phyloP scores from a whole-genome alignment of 2,797 vertebrate species.

The Acanthurus lineatus region DNA sequence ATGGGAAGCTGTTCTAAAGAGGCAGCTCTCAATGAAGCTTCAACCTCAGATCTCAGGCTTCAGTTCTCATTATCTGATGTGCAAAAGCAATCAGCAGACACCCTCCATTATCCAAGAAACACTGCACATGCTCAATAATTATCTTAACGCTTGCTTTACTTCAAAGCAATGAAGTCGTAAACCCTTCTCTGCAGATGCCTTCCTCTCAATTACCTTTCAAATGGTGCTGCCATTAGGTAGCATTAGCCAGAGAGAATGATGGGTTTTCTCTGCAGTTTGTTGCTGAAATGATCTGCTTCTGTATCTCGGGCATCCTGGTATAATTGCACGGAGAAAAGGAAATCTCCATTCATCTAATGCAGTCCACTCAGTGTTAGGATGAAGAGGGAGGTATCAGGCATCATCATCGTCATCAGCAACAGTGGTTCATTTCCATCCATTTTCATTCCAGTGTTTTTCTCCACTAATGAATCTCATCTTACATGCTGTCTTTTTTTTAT shows the following conservation, averaged over 20 bases:
- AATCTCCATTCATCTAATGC: slow-evolving; percentile 49
- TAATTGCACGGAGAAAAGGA: slow-evolving; percentile 48
- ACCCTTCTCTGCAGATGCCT: slow-evolving; percentile 40
- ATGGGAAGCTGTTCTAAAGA: too few species aligned
- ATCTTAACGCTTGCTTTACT: slow-evolving; percentile 51
- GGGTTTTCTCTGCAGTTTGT: slow-evolving; percentile 20
- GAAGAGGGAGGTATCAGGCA: neutral
- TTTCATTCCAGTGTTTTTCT: neutral
- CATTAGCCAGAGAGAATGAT: slow-evolving; percentile 49
- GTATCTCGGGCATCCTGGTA: slow-evolving; percentile 22
- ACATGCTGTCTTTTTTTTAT: neutral
- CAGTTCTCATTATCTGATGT: slow-evolving; percentile 47
- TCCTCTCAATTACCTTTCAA: slow-evolving; percentile 71
- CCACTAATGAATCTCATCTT: slow-evolving; percentile 6
- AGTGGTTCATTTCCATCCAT: slow-evolving; percentile 28
- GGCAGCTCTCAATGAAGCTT: neutral
- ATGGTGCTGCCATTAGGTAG: slow-evolving; percentile 50
- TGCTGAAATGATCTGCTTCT: slow-evolving; percentile 32
- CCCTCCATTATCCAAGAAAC: slow-evolving; percentile 52
- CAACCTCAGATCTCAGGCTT: slow-evolving; percentile 23
- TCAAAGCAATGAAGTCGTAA: slow-evolving; percentile 55
- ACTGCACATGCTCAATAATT: slow-evolving; percentile 40
- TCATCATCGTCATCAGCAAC: slow-evolving; percentile 22
- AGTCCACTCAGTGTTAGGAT: slow-evolving; percentile 10
- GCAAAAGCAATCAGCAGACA: slow-evolving; percentile 43